Evolutionary conservation across 1,140 invertebrate species (phyloP).

Genomic region (Metopolophium dirhodum): DNA sequence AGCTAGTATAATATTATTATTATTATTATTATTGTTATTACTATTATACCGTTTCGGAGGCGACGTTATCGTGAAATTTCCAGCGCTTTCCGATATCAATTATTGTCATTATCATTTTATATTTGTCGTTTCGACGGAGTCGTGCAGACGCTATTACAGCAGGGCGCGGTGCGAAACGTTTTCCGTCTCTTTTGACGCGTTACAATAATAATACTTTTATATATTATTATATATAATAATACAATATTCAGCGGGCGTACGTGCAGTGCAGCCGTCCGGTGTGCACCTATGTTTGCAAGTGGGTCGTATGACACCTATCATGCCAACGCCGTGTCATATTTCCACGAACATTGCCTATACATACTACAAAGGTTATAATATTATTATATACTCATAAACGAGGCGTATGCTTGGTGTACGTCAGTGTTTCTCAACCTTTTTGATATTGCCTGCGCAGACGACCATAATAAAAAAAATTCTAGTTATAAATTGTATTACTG

Average conservation of each 20-base stretch:
- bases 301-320: background rate
- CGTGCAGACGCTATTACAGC: background rate
- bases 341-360: background rate
- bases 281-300: background rate
- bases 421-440: background rate
- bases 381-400: background rate
- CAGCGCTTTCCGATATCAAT: constrained; percentile 12
- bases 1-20: background rate
- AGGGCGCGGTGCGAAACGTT: background rate
- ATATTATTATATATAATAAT: background rate
- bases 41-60: background rate
- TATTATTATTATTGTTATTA: background rate
- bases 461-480: too few species aligned
- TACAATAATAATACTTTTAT: background rate
- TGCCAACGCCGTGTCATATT: background rate
- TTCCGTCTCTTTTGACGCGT: background rate
- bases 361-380: background rate
- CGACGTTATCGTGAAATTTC: background rate
- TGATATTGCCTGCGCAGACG: too few species aligned
- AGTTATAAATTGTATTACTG: too few species aligned
- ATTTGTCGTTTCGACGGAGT: background rate
- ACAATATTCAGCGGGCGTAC: background rate
- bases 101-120: background rate
- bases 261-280: background rate
- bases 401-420: background rate